These are phyloP conservation scores for Eudorcas thomsonii DNA, from an alignment of 2,113 vertebrate species.

Conservation along the genomic window DNA sequence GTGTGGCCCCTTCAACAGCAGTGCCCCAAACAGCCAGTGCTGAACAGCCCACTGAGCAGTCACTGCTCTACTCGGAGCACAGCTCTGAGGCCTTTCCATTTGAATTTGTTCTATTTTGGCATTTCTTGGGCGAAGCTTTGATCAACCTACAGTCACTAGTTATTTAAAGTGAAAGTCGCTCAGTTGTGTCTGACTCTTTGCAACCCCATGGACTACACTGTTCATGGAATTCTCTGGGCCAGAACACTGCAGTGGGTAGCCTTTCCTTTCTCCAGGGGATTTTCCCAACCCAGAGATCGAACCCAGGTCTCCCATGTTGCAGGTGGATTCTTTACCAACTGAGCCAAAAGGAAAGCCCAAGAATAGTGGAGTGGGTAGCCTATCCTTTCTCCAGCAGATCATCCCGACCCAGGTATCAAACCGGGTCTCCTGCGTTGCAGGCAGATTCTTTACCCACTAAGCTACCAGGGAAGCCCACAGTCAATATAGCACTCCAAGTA, in stretches of 20 bases:
- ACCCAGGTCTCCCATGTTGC: not conserved
- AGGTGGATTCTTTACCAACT: not conserved
- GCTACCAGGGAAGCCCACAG: not conserved
- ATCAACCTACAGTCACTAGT: not conserved
- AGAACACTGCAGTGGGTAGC: not conserved
- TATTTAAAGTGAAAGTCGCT: not conserved
- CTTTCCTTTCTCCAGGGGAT: not conserved
- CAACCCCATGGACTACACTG: not conserved
- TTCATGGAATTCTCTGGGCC: not conserved
- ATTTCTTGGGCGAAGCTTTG: not conserved
- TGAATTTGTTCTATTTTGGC: not conserved
- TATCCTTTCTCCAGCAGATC: not conserved
- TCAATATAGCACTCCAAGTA: not conserved
- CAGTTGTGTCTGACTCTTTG: not conserved
- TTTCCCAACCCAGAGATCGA: not conserved
- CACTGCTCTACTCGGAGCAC: not conserved
- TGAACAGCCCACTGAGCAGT: not conserved
- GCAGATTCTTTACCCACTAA: not conserved
- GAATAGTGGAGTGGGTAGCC: not conserved
- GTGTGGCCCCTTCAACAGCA: not conserved
- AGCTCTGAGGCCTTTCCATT: not conserved
- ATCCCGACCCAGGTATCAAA: not conserved
- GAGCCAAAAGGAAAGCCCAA: not conserved
- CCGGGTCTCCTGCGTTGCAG: accelerated
- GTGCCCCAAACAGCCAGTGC: accelerated